A percentile compares a stretch with the other conserved stretches of the same genome.
Evolutionary conservation across 2,797 vertebrate species (phyloP).

Genomic region (Melanotaenia trifasciata): DNA sequence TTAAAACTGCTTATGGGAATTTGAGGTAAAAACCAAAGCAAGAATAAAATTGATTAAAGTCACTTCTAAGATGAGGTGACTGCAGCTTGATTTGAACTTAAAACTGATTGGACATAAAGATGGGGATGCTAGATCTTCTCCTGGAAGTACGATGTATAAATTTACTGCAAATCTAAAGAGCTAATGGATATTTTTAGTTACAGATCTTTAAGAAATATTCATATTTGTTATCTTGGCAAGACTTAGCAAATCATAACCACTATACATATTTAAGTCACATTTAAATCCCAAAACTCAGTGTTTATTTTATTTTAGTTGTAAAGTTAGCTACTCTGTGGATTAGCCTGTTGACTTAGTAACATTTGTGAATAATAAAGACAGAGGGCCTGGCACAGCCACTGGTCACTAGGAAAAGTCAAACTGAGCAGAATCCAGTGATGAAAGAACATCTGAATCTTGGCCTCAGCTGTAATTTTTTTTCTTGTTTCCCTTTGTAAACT

Average conservation of each 20-base stretch:
- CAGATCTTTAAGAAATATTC: too few species aligned
- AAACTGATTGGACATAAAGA: too few species aligned
- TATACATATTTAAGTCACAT: not conserved
- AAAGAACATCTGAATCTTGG: not conserved
- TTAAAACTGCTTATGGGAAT: too few species aligned
- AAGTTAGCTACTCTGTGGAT: not conserved
- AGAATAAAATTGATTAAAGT: too few species aligned
- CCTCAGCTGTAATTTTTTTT: not conserved
- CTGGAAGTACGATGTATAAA: too few species aligned
- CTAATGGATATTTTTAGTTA: too few species aligned
- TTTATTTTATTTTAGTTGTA: not conserved
- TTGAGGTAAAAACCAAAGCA: too few species aligned
- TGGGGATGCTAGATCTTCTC: too few species aligned
- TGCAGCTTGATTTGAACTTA: too few species aligned
- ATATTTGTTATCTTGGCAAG: not conserved
- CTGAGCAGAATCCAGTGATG: not conserved
- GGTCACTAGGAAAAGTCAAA: not conserved
- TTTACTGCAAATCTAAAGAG: too few species aligned
- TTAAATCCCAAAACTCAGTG: not conserved
- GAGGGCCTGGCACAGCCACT: not conserved
- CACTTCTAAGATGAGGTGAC: too few species aligned
- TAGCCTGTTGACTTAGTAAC: not conserved
- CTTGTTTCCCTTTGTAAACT: not conserved
- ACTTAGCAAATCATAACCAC: not conserved
- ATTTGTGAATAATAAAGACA: not conserved